Base-by-base conservation (phyloP, 1,140 invertebrate genomes). In the Monochamus saltuarius region DNA sequence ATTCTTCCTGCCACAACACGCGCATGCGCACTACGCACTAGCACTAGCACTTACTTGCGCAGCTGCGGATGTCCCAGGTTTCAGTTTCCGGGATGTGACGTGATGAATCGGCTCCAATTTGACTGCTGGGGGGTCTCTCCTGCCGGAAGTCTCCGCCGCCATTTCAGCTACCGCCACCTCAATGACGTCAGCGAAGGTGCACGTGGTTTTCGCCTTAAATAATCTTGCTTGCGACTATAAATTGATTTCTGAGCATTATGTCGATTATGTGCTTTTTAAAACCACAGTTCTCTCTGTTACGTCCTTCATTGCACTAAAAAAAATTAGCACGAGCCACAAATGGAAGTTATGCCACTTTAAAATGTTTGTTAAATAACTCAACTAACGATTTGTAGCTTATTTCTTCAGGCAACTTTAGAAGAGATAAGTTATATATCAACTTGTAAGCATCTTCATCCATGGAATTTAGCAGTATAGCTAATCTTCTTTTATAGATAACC, bases 401-500 rank as follows among this genome's bases (percentile, higher is more conserved):
- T 46, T 56, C 39, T 67, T 71, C 50, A 14, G 58, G 58, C 16
- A 53, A 34, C 8, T 13, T 42, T 19, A 49, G 58, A 16, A 52
- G 16, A 38, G 49, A 60, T 34, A 54, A 53, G 34, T 53, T 60
- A 43, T 53, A 60, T 13, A 59, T 51, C 37, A 60, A 16, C 37
- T 60, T 52, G 46, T 60, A 60, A 11, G 58, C 38, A n/a, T 40
- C 58, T 43, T 60, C 50, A 47, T 50, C 46, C 7, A 60, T 42
- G 17, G 49, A 37, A 38, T 60, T 60, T 10, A 55, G 39, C 13
- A 60, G 29, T 22, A 60, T 54, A 11, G 58, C 38, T n/a, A 55
- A 38, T 19, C 58, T 16, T 19, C 49, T 9, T 35, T 60, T 60
- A 35, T 60, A 60, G 11, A 60, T 50, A 29, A 16, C 42, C 50